These are phyloP conservation scores for Cyrtodaria siliqua DNA, from an alignment of 2,888 invertebrate species.

Conservation along the genomic window DNA sequence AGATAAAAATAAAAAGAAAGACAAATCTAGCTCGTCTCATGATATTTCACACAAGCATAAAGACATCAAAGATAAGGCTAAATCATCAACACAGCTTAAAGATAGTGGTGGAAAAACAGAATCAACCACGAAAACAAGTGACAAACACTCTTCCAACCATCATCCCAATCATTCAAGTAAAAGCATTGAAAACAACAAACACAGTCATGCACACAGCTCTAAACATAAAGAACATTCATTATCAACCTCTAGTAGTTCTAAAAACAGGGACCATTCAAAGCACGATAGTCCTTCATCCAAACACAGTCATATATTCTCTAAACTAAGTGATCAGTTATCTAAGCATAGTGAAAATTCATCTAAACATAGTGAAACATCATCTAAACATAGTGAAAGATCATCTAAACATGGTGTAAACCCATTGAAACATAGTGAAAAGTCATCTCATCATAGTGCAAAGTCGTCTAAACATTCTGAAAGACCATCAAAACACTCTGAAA, in stretches of 20 bases:
- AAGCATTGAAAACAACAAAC: constrained; percentile 2
- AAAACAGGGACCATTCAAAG: not conserved
- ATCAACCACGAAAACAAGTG: not conserved
- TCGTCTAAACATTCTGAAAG: not conserved
- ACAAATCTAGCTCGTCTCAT: too few species aligned
- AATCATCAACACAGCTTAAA: not conserved
- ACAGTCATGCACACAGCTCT: too few species aligned
- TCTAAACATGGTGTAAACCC: constrained; percentile 13
- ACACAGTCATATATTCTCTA: constrained; percentile 3
- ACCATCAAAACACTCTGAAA: constrained; percentile 7
- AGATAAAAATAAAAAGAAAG: constrained; percentile 2
- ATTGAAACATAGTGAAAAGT: constrained; percentile 8
- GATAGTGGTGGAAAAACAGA: not conserved
- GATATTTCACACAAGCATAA: too few species aligned
- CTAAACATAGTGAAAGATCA: constrained; percentile 10
- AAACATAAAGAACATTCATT: too few species aligned
- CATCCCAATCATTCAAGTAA: not conserved
- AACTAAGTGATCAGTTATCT: constrained; percentile 13
- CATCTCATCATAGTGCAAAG: not conserved
- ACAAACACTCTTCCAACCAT: not conserved
- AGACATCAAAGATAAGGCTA: too few species aligned
- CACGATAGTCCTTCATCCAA: not conserved
- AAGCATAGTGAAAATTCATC: constrained; percentile 11
- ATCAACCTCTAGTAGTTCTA: too few species aligned
- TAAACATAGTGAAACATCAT: constrained; percentile 13